phyloP scores from a whole-genome alignment of 2,113 vertebrate species.

The Platanista minor region DNA sequence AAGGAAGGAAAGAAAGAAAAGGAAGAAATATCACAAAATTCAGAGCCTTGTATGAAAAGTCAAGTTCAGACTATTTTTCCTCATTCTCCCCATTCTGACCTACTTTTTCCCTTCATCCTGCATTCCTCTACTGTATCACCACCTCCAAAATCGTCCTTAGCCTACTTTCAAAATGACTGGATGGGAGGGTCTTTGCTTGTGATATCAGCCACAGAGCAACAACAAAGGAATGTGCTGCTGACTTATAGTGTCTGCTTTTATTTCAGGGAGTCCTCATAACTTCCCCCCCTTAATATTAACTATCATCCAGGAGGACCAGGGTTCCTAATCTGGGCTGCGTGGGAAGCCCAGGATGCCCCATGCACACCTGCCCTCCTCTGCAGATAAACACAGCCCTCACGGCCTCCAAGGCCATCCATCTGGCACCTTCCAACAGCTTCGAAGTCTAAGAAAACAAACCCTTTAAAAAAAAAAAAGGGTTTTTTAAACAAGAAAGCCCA shows the following conservation, averaged over 20 bases:
- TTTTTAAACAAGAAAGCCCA: slow-evolving; percentile 51
- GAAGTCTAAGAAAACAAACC: slow-evolving; percentile 55
- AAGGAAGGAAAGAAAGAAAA: not conserved
- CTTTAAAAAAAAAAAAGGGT: not conserved
- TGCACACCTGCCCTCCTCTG: slow-evolving; percentile 15
- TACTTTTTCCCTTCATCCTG: not conserved
- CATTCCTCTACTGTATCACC: not conserved
- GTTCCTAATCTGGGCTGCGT: not conserved
- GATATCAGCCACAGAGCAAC: not conserved
- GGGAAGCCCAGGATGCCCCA: not conserved
- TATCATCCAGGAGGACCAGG: not conserved
- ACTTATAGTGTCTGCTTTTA: not conserved
- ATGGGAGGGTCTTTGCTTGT: not conserved
- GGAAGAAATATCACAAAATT: not conserved
- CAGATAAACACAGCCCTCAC: slow-evolving; percentile 29
- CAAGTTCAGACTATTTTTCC: not conserved
- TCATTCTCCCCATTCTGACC: not conserved
- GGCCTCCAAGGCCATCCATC: slow-evolving; percentile 28
- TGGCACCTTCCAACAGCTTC: slow-evolving; percentile 47
- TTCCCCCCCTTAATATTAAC: not conserved
- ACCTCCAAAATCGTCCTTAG: not conserved
- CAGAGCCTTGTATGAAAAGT: not conserved
- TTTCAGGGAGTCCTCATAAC: slow-evolving; percentile 5
- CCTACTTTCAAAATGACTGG: not conserved
- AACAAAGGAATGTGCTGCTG: not conserved